A percentile compares a stretch with the other conserved stretches of the same genome.
phyloP scores from a whole-genome alignment of 2,797 vertebrate species.

The Labeo calbasu region DNA sequence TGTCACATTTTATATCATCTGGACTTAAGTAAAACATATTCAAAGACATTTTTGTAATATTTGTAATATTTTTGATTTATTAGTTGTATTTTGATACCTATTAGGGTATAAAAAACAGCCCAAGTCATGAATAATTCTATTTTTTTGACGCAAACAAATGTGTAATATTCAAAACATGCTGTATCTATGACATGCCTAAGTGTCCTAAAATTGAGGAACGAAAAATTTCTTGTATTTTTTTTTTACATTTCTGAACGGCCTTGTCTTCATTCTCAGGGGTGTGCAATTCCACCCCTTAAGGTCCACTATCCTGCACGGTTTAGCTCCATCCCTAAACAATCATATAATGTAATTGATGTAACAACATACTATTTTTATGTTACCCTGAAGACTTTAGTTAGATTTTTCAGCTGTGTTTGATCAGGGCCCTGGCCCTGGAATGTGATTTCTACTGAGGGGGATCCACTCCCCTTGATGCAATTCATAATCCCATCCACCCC shows the following conservation, averaged over 20 bases:
- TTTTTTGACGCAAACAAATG: background rate
- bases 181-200: background rate
- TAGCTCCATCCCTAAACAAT: background rate
- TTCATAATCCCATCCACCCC: background rate
- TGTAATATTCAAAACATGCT: background rate
- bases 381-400: background rate
- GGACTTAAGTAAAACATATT: background rate
- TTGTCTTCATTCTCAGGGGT: background rate
- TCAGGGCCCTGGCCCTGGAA: background rate
- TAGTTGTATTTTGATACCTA: no score
- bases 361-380: background rate
- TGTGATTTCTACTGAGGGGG: no score
- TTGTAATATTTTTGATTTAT: background rate
- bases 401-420: background rate
- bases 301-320: background rate
- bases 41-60: background rate
- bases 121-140: background rate
- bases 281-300: background rate
- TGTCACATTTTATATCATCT: background rate
- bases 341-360: background rate
- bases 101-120: background rate
- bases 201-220: background rate
- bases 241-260: background rate
- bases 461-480: background rate
- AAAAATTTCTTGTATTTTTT: background rate